Evolutionary conservation across 2,888 invertebrate species (phyloP), one percentile per base, ranked within the genome.

Genomic region (Halocaridina rubra): DNA sequence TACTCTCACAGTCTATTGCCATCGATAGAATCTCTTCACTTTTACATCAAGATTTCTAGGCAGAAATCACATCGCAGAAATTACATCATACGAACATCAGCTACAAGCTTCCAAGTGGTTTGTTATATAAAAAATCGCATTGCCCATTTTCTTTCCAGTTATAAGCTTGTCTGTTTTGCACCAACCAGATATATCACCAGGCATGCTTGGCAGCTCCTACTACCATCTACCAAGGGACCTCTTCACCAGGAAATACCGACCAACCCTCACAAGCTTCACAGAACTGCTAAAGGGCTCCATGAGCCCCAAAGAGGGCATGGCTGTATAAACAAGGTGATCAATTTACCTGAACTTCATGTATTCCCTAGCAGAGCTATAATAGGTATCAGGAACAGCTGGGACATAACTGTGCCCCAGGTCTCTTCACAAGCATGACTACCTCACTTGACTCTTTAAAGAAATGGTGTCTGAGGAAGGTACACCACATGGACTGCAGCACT

Each of bases 1-100:
- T 91, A 91, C 90, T 91, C 91, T 93, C 92, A 92, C 92, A 92
- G 93, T 93, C 93, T 92, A 93, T 92, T 92, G 93, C 93, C 93
- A 93, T 93, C 93, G 91, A 90, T 92, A 92, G 92, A 93, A 93
- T 93, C 93, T 93, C 93, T 93, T 93, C 93, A 93, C 92, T 91
- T 93, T 93, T 93, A 93, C 93, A 94, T 91, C 91, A 91, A 92
- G 91, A 92, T 92, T 92, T 93, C 93, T 93, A 93, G 93, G 93
- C 93, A 94, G 93, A 94, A 94, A 94, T 94, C 93, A 94, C 80
- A 24, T 79, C 59, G 71, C 46, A n/a, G n/a, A n/a, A n/a, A n/a
- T n/a, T n/a, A n/a, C n/a, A n/a, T n/a, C n/a, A n/a, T n/a, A 53
- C 69, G 69, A 69, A 79, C 71, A 79, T 39, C 67, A 16, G 4